Evolutionary conservation across 2,888 invertebrate species (phyloP).

Genomic region (Colletes collaris): DNA sequence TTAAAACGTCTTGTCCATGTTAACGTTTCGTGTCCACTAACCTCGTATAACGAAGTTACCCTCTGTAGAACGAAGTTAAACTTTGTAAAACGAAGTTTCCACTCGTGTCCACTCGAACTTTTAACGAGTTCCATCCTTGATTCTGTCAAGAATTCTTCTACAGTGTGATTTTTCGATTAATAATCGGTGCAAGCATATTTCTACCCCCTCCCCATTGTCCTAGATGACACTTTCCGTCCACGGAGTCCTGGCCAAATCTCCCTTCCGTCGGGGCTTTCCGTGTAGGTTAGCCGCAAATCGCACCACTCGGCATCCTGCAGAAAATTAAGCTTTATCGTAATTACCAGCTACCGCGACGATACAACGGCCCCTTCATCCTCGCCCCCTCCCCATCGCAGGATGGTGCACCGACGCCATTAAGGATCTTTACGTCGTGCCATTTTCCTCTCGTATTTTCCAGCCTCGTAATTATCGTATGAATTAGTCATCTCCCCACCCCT

Average conservation of each 20-base stretch:
- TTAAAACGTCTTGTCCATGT: no score
- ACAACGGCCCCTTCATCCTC: slow-evolving; percentile 22
- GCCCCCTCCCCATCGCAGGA: slow-evolving; percentile 16
- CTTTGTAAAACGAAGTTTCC: no score
- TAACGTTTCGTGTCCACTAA: no score
- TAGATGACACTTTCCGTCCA: not conserved
- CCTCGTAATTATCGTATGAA: slow-evolving; percentile 64
- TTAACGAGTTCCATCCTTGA: no score
- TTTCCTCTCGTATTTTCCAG: slow-evolving; percentile 60
- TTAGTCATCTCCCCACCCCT: slow-evolving; percentile 50
- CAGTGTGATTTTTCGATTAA: no score
- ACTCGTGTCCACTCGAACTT: no score
- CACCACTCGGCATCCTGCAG: slow-evolving; percentile 30
- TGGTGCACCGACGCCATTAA: slow-evolving; percentile 58
- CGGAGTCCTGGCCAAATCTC: slow-evolving; percentile 25
- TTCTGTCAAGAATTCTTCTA: no score
- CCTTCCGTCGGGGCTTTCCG: not conserved
- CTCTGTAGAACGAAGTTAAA: no score
- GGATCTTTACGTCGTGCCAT: slow-evolving; percentile 60
- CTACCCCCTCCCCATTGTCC: not conserved
- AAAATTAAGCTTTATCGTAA: slow-evolving; percentile 67
- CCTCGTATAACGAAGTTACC: no score
- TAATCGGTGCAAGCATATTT: not conserved
- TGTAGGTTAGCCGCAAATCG: slow-evolving; percentile 42
- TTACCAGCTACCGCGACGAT: slow-evolving; percentile 54